Evolutionary conservation across 2,888 invertebrate species (phyloP).

Genomic region (Xylota segnis): DNA sequence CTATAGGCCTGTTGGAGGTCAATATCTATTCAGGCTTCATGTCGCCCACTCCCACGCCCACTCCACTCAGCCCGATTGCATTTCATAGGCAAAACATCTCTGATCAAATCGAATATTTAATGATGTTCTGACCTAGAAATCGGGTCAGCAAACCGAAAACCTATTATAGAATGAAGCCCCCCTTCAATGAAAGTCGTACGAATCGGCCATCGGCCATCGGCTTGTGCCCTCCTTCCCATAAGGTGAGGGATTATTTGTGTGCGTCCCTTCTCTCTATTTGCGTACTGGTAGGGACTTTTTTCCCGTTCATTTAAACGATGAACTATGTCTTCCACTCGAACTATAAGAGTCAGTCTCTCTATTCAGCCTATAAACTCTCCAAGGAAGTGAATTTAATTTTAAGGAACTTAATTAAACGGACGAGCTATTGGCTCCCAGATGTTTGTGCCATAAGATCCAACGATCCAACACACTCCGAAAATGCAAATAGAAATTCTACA

Average conservation of each 20-base stretch:
- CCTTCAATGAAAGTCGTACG: conserved; percentile 1
- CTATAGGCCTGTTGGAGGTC: conserved; percentile 9
- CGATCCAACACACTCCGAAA: conserved; percentile 6
- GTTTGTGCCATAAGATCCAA: conserved; percentile 6
- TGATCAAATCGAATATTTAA: conserved; percentile 68
- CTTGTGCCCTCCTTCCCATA: background rate
- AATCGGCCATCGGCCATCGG: background rate
- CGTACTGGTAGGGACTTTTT: background rate
- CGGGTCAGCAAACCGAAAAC: conserved; percentile 69
- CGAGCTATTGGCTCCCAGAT: background rate
- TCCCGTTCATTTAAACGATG: conserved; percentile 7
- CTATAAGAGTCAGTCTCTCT: background rate
- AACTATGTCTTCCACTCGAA: conserved; percentile 6
- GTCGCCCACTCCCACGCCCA: background rate
- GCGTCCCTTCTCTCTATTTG: conserved; percentile 30
- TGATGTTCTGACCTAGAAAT: conserved; percentile 64
- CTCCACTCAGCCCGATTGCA: conserved; percentile 50
- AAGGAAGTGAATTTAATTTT: conserved; percentile 25
- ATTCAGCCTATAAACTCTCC: conserved; percentile 9
- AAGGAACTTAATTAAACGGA: conserved; percentile 52
- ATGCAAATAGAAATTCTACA: conserved; percentile 53
- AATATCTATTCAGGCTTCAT: conserved; percentile 1
- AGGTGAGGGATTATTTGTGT: conserved; percentile 50
- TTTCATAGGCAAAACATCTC: conserved; percentile 38
- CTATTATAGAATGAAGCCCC: conserved; percentile 56